Percentiles rank a stretch among this genome's conserved stretches.
Evolutionary conservation across 2,888 invertebrate species (phyloP).

Genomic region (Drosophila prostipennis): DNA sequence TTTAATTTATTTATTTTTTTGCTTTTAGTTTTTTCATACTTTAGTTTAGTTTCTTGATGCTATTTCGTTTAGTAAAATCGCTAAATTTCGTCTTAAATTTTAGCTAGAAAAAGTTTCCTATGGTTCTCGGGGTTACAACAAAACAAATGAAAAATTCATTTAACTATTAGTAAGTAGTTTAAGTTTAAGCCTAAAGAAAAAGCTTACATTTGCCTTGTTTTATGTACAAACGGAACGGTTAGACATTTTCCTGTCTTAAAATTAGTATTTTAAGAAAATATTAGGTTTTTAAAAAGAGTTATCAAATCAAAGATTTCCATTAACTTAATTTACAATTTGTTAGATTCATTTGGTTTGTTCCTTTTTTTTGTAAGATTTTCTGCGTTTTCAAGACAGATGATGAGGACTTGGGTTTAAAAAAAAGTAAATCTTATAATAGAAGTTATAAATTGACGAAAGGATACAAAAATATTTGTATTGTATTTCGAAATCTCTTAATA

Average conservation of each 20-base stretch:
- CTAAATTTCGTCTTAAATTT: constrained; percentile 29
- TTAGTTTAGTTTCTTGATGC: constrained; percentile 7
- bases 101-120: constrained; percentile 17
- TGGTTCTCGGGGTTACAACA: constrained; percentile 7
- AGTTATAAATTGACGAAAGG: too few relatives aligned
- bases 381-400: neutral
- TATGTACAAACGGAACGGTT: constrained; percentile 25
- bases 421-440: too few relatives aligned
- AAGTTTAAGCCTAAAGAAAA: constrained; percentile 9
- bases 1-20: constrained; percentile 1
- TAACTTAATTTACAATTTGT: neutral
- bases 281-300: neutral
- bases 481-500: too few relatives aligned
- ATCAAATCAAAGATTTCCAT: neutral
- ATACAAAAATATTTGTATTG: too few relatives aligned
- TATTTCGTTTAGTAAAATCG: constrained; percentile 21
- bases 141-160: constrained; percentile 23
- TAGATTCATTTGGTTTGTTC: neutral
- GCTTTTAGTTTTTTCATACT: constrained; percentile 2
- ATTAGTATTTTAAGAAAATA: neutral
- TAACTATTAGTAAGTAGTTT: constrained; percentile 8
- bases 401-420: too few relatives aligned
- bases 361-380: too few relatives aligned
- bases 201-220: neutral
- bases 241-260: neutral